These are phyloP conservation scores for Clupea harengus DNA, from an alignment of 2,113 vertebrate genomes.

Conservation along the genomic window DNA sequence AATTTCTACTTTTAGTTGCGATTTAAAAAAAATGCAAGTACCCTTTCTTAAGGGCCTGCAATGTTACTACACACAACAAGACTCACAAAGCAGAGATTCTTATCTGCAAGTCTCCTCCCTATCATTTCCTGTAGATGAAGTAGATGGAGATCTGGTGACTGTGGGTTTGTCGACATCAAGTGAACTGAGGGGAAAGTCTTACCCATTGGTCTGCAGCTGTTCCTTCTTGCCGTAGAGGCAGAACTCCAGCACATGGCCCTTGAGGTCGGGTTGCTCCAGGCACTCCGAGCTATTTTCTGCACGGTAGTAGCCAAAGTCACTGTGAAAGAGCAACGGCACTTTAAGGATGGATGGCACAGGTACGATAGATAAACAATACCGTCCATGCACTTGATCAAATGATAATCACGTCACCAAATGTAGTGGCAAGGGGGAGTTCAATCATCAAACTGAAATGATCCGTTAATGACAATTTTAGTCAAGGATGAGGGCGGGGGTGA, in stretches of 20 bases:
- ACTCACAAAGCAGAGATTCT: not conserved
- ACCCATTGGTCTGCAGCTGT: conserved; percentile 86
- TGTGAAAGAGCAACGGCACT: conserved; percentile 48
- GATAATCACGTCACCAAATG: not conserved
- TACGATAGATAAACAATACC: not conserved
- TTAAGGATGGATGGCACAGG: not conserved
- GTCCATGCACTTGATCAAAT: not conserved
- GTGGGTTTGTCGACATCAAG: not conserved
- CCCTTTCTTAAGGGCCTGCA: not conserved
- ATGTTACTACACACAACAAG: not conserved
- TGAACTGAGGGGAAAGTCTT: conserved; percentile 4
- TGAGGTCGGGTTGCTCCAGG: conserved; percentile 85
- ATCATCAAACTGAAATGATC: not conserved
- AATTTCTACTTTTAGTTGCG: not conserved
- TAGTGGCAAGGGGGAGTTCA: not conserved
- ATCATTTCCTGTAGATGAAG: not conserved
- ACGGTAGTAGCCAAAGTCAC: conserved; percentile 92
- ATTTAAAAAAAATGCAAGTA: not conserved
- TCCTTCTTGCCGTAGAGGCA: conserved; percentile 84
- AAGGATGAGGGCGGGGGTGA: not conserved
- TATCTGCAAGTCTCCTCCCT: not conserved
- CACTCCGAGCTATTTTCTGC: conserved; percentile 83
- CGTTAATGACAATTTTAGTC: not conserved
- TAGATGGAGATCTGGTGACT: not conserved
- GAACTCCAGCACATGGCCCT: conserved; percentile 81